phyloP scores from a whole-genome alignment of 2,113 vertebrate species.

The Myrmophylax atrothorax region DNA sequence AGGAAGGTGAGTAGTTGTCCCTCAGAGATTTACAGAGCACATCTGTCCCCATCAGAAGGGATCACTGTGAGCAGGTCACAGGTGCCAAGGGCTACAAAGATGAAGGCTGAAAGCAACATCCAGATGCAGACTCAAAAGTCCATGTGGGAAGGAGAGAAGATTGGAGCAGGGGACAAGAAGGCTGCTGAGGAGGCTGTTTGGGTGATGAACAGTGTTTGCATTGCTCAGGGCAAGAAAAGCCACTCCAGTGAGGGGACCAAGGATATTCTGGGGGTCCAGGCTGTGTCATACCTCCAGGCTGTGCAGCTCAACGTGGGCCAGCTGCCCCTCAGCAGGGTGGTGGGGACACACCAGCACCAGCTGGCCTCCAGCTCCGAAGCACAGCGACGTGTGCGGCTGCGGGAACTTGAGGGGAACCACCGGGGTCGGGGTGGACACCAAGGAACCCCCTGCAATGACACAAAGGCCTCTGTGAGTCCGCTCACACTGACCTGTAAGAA shows the following conservation, averaged over 20 bases:
- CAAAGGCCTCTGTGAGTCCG: background rate
- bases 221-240: background rate
- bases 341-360: slow-evolving; percentile 78
- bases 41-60: too few relatives aligned
- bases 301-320: slow-evolving; percentile 80
- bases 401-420: slow-evolving; percentile 80
- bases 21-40: background rate
- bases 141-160: background rate
- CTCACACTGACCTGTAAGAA: background rate
- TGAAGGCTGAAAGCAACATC: background rate
- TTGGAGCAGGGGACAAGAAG: background rate
- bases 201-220: background rate
- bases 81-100: background rate
- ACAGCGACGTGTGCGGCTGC: slow-evolving; percentile 75
- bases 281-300: slow-evolving; percentile 84
- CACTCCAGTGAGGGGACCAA: rapidly evolving
- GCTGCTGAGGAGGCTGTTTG: background rate
- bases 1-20: background rate
- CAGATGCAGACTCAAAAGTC: background rate
- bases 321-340: slow-evolving; percentile 70
- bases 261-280: background rate
- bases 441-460: slow-evolving; percentile 35
- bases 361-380: slow-evolving; percentile 87
- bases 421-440: background rate
- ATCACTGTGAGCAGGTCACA: background rate